Base-by-base conservation (phyloP, 2,113 vertebrate species). In the Caretta caretta region DNA sequence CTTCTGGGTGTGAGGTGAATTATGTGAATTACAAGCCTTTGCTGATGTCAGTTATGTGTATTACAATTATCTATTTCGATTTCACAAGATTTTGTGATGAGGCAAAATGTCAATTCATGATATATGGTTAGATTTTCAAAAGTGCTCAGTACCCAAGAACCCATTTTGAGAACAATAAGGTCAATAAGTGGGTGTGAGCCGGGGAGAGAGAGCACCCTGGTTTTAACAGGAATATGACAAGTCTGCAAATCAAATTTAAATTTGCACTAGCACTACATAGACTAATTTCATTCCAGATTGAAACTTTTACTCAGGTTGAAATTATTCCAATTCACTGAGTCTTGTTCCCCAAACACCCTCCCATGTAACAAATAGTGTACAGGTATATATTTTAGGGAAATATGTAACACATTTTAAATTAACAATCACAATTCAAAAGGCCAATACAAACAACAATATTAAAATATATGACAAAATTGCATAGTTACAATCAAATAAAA, bases 21-120 rank as follows among this genome's bases (percentile, higher is more conserved):
- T 89, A 86, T 35, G n/a, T 84, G 88, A 97, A 90, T 95, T 87
- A 91, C 6, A 83, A 89, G 80, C 76, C 76, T 86, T 92, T 90
- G 57, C 53, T 95, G 79, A 92, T 75, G 92, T 84, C 81, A 91
- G 49, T 93, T 88, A 89, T 93, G 80, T 65, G 17, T 78, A 46
- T 42, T 92, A 57, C 75, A 78, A 16, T 48, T 90, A 95, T 93
- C 80, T 69, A 29, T 81, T 96, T 88, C 62, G 91, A 56, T 89
- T 79, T 81, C 80, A 80, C 22, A 25, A 83, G 72, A 88, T 35
- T 88, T 91, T 48, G 87, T 76, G 93, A 94, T 38, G 42, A 84
- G 29, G 20, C 51, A 79, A 87, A 89, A 88, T 86, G 31, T 8
- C 90, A 94, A 88, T 88, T 84, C 2, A 6, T 88, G 46, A 90